Conservation (phyloP, 2,797 vertebrate species). For the Poeciliopsis presidionis region DNA sequence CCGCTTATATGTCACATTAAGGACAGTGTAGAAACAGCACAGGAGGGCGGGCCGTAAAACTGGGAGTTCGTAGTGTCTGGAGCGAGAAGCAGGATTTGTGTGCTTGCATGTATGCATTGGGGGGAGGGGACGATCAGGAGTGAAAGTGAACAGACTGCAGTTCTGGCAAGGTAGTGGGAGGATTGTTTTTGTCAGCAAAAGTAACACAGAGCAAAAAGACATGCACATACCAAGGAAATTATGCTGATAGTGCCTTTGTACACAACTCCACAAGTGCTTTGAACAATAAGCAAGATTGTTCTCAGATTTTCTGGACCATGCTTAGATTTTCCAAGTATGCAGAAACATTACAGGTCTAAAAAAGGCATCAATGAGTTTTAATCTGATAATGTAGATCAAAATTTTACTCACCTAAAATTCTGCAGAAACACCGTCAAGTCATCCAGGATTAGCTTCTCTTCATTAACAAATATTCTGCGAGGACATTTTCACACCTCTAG, state of each 20-base stretch:
- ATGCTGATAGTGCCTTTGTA: background rate
- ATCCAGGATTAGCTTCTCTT: background rate
- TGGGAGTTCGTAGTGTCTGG: slow-evolving; percentile 57
- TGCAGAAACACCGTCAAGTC: background rate
- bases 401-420: background rate
- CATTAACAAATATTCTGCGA: background rate
- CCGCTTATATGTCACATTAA: slow-evolving; percentile 59
- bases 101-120: slow-evolving; percentile 9
- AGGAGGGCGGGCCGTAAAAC: slow-evolving; percentile 48
- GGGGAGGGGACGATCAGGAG: slow-evolving; percentile 46
- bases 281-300: background rate
- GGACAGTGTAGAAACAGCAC: slow-evolving; percentile 53
- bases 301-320: no score
- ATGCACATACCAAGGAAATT: background rate
- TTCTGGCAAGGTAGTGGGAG: slow-evolving; percentile 47
- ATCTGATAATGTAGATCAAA: background rate
- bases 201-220: slow-evolving; percentile 23
- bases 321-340: background rate
- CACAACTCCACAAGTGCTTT: background rate
- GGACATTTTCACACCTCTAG: background rate
- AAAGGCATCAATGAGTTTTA: background rate
- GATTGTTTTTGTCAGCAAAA: slow-evolving; percentile 54
- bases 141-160: slow-evolving; percentile 64
- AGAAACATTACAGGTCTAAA: background rate
- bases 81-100: slow-evolving; percentile 45